These are phyloP conservation scores for Nylanderia fulva DNA, from an alignment of 1,140 invertebrate species.

Conservation along the genomic window DNA sequence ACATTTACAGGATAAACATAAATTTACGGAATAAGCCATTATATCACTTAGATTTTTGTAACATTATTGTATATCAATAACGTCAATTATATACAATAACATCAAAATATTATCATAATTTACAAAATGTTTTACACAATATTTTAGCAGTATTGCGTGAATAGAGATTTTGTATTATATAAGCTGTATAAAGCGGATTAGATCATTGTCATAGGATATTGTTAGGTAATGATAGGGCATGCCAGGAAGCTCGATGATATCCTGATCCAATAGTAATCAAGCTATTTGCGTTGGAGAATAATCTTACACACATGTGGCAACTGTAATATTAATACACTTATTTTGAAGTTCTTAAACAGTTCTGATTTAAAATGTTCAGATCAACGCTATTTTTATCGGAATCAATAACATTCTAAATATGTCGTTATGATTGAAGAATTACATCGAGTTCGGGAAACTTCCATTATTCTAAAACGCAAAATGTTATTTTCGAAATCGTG, in stretches of 20 bases:
- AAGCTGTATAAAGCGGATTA: neutral
- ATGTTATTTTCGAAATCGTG: no score
- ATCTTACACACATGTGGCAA: neutral
- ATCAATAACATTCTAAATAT: no score
- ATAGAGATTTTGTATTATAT: slow-evolving; percentile 3
- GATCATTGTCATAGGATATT: neutral
- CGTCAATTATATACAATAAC: neutral
- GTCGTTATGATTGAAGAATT: no score
- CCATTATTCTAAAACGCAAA: no score
- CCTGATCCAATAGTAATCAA: neutral
- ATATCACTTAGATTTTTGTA: neutral
- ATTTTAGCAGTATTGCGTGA: neutral
- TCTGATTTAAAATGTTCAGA: neutral
- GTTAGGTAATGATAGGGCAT: neutral
- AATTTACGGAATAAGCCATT: neutral
- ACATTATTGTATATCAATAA: neutral
- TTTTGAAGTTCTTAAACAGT: neutral
- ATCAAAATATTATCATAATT: neutral
- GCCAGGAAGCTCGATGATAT: neutral
- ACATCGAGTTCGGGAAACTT: no score
- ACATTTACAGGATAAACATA: neutral
- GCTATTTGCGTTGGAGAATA: neutral
- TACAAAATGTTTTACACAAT: no score
- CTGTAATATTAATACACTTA: neutral
- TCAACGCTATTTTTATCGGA: neutral